phyloP scores from a whole-genome alignment of 2,113 vertebrate species.

The Crotalus tigris region DNA sequence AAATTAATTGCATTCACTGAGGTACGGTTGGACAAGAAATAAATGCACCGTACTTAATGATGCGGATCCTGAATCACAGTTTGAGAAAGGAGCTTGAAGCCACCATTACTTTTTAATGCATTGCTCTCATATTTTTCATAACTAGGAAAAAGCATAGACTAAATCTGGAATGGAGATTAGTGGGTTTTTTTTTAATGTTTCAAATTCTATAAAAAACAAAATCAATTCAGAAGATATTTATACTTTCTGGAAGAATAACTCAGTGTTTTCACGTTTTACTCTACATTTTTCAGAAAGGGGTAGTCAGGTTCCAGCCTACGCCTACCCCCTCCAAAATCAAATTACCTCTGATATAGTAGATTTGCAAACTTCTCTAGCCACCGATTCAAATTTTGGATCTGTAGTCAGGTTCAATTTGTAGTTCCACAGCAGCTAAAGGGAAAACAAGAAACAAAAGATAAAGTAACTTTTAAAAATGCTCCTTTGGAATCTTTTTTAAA shows the following conservation, averaged over 20 bases:
- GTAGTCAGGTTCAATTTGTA: conserved; percentile 95
- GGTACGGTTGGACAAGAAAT: neutral
- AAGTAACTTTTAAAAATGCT: neutral
- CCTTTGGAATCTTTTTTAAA: conserved; percentile 19
- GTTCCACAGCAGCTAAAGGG: conserved; percentile 80
- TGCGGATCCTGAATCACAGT: neutral
- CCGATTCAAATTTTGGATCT: conserved; percentile 94
- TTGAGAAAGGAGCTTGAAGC: neutral
- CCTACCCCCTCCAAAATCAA: neutral
- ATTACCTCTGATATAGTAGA: conserved; percentile 87
- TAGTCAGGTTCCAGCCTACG: too few species aligned
- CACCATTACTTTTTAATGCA: neutral
- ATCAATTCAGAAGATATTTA: neutral
- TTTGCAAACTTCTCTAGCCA: conserved; percentile 94
- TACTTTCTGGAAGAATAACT: neutral
- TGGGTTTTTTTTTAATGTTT: neutral
- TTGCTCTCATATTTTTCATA: neutral
- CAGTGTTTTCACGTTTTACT: neutral
- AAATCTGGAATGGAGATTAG: neutral
- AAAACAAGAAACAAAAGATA: neutral
- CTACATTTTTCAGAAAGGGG: neutral
- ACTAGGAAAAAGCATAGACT: neutral
- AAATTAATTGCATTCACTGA: neutral
- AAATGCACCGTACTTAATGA: neutral
- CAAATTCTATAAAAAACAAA: neutral